Evolutionary conservation across 1,140 invertebrate species (phyloP), one percentile per base, ranked within the genome.

Genomic region (Hyles vespertilio): DNA sequence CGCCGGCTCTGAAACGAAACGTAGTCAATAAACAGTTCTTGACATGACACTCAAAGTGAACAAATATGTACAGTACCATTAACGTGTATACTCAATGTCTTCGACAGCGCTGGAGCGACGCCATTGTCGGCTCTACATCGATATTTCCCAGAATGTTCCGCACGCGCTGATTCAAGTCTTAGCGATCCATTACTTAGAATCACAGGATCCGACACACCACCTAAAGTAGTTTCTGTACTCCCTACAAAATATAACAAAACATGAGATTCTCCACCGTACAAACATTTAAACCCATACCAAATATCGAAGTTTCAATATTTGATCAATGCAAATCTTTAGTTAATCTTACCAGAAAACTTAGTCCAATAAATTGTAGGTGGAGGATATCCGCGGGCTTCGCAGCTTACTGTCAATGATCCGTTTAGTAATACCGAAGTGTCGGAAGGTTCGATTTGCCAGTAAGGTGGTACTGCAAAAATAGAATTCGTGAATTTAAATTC

Each of bases 61-160:
- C 22, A 22, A 7, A 32, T 10, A 43, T 32, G 32, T 51, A 67
- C 22, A 11, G 11, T 54, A 93, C 94, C 94, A 76, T 97, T 94
- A n/a, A 96, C 94, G 73, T 93, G 93, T 53, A 96, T 92, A 63
- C 92, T 93, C 58, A 96, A 92, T 43, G 94, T 92, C 91, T 96
- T 96, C 58, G 92, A 93, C 1, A 95, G 78, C 1, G 93, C 93
- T 0, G 93, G 92, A 5, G 96, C 94, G 55, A 98, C 95, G n/a
- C 93, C 94, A 77, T 98, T 98, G 63, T 93, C 94, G 0, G 95
- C 95, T 61, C 95, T 92, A 76, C 96, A 98, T 50, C 96, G 91
- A 83, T 97, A 98, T 79, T 94, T 93, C 10, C 96, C 96, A 71
- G 95, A 94, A 78, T 95, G 94, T 76, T 92, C 91, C 11, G 94